phyloP scores from a whole-genome alignment of 2,888 invertebrate genomes.

The Pristionchus mayeri region DNA sequence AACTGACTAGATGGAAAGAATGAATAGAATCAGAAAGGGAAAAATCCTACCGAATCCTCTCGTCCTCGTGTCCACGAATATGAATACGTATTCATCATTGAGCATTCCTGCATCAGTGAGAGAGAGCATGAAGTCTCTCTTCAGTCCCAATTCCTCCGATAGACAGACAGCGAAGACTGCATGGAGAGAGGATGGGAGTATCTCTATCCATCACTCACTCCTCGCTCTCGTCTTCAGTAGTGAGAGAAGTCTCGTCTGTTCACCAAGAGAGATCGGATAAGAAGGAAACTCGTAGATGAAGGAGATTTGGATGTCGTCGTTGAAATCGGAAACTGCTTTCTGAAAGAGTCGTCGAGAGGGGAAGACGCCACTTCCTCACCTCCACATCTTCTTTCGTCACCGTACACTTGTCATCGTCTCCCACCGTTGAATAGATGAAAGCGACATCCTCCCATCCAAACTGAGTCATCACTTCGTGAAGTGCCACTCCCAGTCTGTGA shows the following conservation, averaged over 20 bases:
- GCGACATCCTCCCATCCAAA: constrained; percentile 65
- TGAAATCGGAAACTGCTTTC: constrained; percentile 43
- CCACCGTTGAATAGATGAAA: constrained; percentile 62
- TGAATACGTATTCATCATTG: constrained; percentile 69
- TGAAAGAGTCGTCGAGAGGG: not conserved
- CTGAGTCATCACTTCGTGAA: constrained; percentile 60
- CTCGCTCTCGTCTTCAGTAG: constrained; percentile 28
- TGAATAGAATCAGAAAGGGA: too few relatives aligned
- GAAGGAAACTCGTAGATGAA: constrained; percentile 32
- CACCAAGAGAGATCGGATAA: not conserved
- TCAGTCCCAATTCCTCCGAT: constrained; percentile 51
- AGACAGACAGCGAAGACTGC: constrained; percentile 59
- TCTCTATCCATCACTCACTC: constrained; percentile 14
- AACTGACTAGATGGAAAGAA: too few relatives aligned
- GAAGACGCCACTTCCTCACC: not conserved
- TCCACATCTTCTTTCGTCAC: constrained; percentile 61
- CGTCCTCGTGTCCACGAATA: constrained; percentile 63
- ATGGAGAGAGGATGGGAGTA: constrained; percentile 34
- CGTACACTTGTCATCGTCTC: constrained; percentile 60
- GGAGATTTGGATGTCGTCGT: constrained; percentile 37
- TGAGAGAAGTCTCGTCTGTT: constrained; percentile 8
- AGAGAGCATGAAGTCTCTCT: constrained; percentile 53
- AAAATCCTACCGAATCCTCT: constrained; percentile 53
- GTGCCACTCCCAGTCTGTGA: constrained; percentile 60
- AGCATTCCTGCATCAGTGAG: constrained; percentile 60